Base-by-base conservation (phyloP, 2,888 invertebrate species). In the Sylvicola fuscatus region DNA sequence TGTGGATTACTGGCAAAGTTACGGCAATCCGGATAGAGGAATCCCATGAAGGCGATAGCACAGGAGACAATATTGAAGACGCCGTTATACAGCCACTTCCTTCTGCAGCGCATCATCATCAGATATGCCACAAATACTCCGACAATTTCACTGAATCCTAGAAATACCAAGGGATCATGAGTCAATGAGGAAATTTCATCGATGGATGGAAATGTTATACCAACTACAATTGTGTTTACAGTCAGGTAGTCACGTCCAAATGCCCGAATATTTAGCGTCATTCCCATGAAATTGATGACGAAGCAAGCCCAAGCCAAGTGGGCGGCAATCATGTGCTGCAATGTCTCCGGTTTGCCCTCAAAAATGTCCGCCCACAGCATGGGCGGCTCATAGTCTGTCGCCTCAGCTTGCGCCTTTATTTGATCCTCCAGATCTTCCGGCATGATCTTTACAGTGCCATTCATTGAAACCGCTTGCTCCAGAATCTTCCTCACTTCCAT, bases 281-380 rank as follows among this genome's bases (percentile, higher is more conserved):
- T 58, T 15, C 61, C 62, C 49, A 60, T 62, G 40, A 60, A 62
- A 37, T 56, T 56, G 17, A 54, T 53, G 33, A 58, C 48, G 37
- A 50, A 57, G 34, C 52, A 51, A 1, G 57, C 55, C 48, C 54
- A 45, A 0, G 58, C 54, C 37, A 54, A 40, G 38, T 58, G 58
- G 11, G 51, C 49, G 1, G 53, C 54, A 3, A 58, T 33, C 47
- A 56, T 49, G 40, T 54, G 49, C 2, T 46, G 49, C 41, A 49
- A 53, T 27, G 55, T 51, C 2, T 53, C 46, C 21, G 46, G 48
- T 2, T 53, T 54, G 6, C 21, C 21, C 8, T 21, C 21, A 21
- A 21, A 21, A 8, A 21, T 21, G 5, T 21, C 21, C 4, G 8
- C 8, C 21, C 21, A 21, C 21, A n/a, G n/a, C n/a, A 4, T 21